Conservation (phyloP, 2,888 invertebrate species). For the Cerastis rubricosa region DNA sequence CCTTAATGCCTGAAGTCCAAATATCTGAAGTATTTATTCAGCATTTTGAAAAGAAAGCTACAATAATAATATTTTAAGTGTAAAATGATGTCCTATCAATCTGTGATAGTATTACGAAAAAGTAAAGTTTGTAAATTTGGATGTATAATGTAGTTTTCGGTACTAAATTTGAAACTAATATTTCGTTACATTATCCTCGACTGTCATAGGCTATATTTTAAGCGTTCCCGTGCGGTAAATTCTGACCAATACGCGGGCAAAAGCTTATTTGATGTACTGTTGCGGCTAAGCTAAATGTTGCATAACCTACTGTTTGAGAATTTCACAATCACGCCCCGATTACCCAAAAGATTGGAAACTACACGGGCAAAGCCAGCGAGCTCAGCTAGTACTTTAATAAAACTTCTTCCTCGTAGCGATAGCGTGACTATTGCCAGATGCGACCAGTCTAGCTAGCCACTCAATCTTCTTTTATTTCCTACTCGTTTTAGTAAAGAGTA, state of each 20-base stretch:
- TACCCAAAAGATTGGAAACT: background rate
- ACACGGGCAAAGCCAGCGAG: background rate
- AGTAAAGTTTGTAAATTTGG: too few species aligned
- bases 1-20: background rate
- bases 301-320: background rate
- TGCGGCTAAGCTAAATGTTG: background rate
- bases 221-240: too few species aligned
- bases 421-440: constrained; percentile 53
- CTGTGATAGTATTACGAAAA: too few species aligned
- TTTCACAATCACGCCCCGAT: background rate
- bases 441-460: constrained; percentile 15
- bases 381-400: constrained; percentile 42
- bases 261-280: background rate
- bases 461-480: constrained; percentile 46
- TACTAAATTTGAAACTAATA: background rate
- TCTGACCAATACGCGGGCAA: too few species aligned
- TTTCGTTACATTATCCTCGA: background rate
- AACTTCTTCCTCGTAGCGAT: constrained; percentile 28
- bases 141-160: too few species aligned
- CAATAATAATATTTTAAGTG: background rate
- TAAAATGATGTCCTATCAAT: background rate
- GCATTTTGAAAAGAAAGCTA: background rate
- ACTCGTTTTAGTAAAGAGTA: constrained; percentile 7
- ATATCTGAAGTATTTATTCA: background rate
- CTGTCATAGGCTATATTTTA: background rate